These are phyloP conservation scores for Molorchus minor DNA, from an alignment of 2,888 invertebrate species.

Conservation along the genomic window DNA sequence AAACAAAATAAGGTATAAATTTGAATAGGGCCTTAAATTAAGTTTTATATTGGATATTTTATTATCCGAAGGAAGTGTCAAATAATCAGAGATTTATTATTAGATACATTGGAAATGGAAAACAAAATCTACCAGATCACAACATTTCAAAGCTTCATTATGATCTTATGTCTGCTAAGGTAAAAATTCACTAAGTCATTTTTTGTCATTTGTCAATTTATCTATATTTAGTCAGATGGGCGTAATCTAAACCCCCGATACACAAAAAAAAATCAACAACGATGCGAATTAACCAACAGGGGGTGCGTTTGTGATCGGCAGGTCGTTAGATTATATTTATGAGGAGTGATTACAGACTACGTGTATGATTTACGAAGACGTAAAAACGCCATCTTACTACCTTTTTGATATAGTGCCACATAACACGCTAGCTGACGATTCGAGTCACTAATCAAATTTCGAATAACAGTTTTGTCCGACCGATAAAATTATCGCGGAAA, in stretches of 20 bases:
- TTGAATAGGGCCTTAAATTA: constrained; percentile 10
- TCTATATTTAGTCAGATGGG: too few species aligned
- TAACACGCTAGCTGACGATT: constrained; percentile 54
- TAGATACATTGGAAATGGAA: neutral
- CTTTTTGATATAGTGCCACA: constrained; percentile 49
- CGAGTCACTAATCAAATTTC: constrained; percentile 50
- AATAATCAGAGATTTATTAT: constrained; percentile 7
- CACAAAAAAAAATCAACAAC: constrained; percentile 26
- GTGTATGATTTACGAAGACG: constrained; percentile 52
- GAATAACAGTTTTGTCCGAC: constrained; percentile 19
- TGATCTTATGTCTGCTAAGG: too few species aligned
- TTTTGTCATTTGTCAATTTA: too few species aligned
- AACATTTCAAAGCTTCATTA: too few species aligned
- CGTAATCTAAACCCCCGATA: too few species aligned
- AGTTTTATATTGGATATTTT: constrained; percentile 2
- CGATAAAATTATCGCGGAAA: too few species aligned
- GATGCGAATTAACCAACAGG: constrained; percentile 22
- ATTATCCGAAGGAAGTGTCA: constrained; percentile 15
- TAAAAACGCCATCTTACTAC: constrained; percentile 50
- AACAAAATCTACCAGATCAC: too few species aligned
- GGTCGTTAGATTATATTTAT: constrained; percentile 50
- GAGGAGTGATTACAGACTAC: constrained; percentile 54
- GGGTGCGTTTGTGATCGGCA: constrained; percentile 37
- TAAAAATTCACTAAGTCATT: too few species aligned
- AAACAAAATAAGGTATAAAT: constrained; percentile 8